phyloP scores from a whole-genome alignment of 2,797 vertebrate species.

The Hypotaenidia okinawae region DNA sequence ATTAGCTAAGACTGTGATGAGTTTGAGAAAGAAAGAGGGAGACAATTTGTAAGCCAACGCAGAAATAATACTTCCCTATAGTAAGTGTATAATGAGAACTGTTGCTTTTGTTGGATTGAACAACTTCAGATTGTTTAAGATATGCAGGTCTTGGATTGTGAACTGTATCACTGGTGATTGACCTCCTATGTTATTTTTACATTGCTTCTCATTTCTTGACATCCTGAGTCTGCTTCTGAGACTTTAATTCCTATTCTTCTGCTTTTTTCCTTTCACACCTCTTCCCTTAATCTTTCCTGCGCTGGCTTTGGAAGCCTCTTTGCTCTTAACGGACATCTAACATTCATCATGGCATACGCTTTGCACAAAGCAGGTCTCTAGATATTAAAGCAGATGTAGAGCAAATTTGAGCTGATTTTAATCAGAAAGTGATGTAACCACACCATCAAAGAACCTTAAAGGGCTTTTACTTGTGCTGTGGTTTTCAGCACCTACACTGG shows the following conservation, averaged over 20 bases:
- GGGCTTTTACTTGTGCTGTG: neutral
- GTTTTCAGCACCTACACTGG: neutral
- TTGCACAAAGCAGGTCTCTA: neutral
- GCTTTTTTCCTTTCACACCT: conserved; percentile 30
- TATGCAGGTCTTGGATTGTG: conserved; percentile 22
- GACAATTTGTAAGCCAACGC: conserved; percentile 52
- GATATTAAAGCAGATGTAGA: neutral
- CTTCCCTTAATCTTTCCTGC: conserved; percentile 34
- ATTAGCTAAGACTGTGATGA: conserved; percentile 63
- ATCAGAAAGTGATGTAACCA: neutral
- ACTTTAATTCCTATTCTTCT: neutral
- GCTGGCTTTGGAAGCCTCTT: neutral
- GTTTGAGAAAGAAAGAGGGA: conserved; percentile 53
- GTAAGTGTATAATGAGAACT: conserved; percentile 57
- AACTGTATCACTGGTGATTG: conserved; percentile 40
- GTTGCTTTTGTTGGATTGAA: conserved; percentile 65
- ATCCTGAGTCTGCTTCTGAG: conserved; percentile 44
- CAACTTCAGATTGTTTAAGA: conserved; percentile 39
- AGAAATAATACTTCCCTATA: conserved; percentile 68
- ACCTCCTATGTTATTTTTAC: conserved; percentile 49
- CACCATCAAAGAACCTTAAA: neutral
- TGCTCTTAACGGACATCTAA: neutral
- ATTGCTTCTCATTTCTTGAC: conserved; percentile 44
- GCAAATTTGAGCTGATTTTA: neutral
- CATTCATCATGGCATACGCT: neutral